Evolutionary conservation across 1,140 invertebrate genomes (phyloP).

Genomic region (Saccostrea cuccullata): DNA sequence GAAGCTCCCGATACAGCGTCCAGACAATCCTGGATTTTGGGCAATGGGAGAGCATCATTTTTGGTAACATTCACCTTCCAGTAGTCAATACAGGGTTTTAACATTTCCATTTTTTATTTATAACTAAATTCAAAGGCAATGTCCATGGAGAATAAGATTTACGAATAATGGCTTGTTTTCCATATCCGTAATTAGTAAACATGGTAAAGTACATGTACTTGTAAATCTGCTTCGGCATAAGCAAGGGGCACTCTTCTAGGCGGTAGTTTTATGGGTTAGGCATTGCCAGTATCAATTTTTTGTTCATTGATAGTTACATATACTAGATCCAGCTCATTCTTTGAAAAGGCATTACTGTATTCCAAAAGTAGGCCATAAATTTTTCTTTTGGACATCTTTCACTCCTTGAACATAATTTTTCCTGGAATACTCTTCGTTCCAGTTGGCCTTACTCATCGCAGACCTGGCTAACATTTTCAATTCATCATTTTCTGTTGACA

Average conservation of each 20-base stretch:
- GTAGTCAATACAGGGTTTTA: conserved; percentile 80
- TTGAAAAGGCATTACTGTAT: conserved; percentile 47
- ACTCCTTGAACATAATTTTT: too few species aligned
- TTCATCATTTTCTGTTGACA: too few species aligned
- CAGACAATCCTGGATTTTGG: conserved; percentile 49
- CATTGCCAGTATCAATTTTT: conserved; percentile 54
- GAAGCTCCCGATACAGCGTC: conserved; percentile 41
- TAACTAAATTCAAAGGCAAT: conserved; percentile 79
- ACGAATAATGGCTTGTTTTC: conserved; percentile 62
- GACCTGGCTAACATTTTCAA: too few species aligned
- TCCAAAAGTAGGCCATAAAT: not conserved
- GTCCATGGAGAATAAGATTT: conserved; percentile 77
- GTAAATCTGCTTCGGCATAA: conserved; percentile 42
- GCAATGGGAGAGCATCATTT: conserved; percentile 49
- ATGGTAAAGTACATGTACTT: not conserved
- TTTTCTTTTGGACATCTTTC: not conserved
- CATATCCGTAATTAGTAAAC: conserved; percentile 51
- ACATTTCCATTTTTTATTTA: conserved; percentile 77
- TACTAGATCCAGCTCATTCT: conserved; percentile 52
- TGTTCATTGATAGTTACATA: conserved; percentile 55
- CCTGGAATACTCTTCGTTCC: too few species aligned
- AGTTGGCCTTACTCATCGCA: too few species aligned
- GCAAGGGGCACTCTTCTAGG: conserved; percentile 50
- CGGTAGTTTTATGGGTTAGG: conserved; percentile 52
- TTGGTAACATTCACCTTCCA: conserved; percentile 57